Conservation (phyloP, 2,888 invertebrate species). For the Lepas anatifera region DNA sequence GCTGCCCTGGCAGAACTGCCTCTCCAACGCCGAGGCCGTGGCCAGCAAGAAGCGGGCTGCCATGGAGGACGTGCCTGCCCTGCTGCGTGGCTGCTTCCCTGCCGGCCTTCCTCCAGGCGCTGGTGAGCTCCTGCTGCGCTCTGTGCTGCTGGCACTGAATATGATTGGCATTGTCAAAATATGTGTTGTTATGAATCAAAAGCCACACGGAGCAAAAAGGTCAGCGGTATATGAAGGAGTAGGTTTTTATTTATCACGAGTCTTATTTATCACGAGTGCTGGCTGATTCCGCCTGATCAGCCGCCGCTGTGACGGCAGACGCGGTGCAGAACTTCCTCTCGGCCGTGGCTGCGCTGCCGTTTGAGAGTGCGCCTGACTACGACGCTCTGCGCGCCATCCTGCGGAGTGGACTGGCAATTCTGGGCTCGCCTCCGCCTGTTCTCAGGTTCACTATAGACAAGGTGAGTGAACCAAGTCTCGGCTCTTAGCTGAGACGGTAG, state of each 20-base stretch:
- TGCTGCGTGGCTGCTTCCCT: background rate
- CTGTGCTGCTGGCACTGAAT: too few relatives aligned
- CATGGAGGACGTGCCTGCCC: background rate
- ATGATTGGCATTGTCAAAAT: too few relatives aligned
- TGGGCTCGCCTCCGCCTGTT: slow-evolving; percentile 1
- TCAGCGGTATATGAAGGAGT: too few relatives aligned
- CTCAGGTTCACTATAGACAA: background rate
- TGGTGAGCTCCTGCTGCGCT: too few relatives aligned
- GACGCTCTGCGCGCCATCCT: slow-evolving; percentile 55
- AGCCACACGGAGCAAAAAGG: too few relatives aligned
- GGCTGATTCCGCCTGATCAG: too few relatives aligned
- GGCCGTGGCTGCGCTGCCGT: slow-evolving; percentile 55
- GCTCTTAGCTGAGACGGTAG: too few relatives aligned
- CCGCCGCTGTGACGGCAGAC: slow-evolving; percentile 27
- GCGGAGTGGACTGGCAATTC: slow-evolving; percentile 43
- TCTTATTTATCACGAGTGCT: too few relatives aligned
- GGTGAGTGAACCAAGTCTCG: background rate
- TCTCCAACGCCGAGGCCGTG: background rate
- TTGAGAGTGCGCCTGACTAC: slow-evolving; percentile 64
- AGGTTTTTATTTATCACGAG: too few relatives aligned
- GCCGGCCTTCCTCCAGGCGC: too few relatives aligned
- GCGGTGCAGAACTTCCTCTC: slow-evolving; percentile 46
- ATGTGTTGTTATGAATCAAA: too few relatives aligned
- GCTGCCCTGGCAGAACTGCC: slow-evolving; percentile 63
- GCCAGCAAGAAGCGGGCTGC: background rate